Evolutionary conservation across 2,888 invertebrate species (phyloP).

Genomic region (Conchocele bisecta): DNA sequence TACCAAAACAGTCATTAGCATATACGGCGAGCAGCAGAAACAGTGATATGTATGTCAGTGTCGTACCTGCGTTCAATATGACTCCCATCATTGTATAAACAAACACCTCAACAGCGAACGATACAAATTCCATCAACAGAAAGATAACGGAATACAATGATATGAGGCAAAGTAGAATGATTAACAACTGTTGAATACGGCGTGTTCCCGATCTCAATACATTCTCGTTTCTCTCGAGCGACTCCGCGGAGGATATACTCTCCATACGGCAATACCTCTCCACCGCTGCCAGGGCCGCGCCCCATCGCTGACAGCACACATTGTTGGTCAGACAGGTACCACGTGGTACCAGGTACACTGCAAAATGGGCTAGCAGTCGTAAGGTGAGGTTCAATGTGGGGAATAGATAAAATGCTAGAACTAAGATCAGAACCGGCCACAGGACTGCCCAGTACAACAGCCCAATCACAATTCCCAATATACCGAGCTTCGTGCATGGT

Average conservation of each 20-base stretch:
- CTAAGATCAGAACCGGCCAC: slow-evolving; percentile 63
- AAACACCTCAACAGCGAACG: slow-evolving; percentile 68
- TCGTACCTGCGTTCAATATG: slow-evolving; percentile 68
- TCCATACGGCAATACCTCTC: slow-evolving; percentile 22
- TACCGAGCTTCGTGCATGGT: slow-evolving; percentile 75
- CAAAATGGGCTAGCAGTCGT: slow-evolving; percentile 68
- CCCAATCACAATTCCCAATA: slow-evolving; percentile 70
- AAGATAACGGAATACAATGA: slow-evolving; percentile 63
- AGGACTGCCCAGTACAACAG: slow-evolving; percentile 68
- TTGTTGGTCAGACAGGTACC: slow-evolving; percentile 5
- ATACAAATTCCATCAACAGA: slow-evolving; percentile 68
- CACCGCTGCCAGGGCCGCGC: not conserved
- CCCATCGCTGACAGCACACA: slow-evolving; percentile 5
- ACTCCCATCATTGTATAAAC: slow-evolving; percentile 72
- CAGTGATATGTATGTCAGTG: slow-evolving; percentile 67
- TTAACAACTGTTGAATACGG: slow-evolving; percentile 40
- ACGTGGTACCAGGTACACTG: slow-evolving; percentile 63
- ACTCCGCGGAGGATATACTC: slow-evolving; percentile 45
- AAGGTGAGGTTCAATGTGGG: slow-evolving; percentile 75
- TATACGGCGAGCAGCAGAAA: slow-evolving; percentile 65
- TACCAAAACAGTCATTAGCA: slow-evolving; percentile 68
- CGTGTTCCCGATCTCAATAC: slow-evolving; percentile 19
- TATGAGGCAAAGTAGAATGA: slow-evolving; percentile 54
- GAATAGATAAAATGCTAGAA: slow-evolving; percentile 73
- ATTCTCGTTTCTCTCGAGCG: slow-evolving; percentile 42